phyloP scores from a whole-genome alignment of 2,888 invertebrate genomes.

The Cremastobaeus sp. region DNA sequence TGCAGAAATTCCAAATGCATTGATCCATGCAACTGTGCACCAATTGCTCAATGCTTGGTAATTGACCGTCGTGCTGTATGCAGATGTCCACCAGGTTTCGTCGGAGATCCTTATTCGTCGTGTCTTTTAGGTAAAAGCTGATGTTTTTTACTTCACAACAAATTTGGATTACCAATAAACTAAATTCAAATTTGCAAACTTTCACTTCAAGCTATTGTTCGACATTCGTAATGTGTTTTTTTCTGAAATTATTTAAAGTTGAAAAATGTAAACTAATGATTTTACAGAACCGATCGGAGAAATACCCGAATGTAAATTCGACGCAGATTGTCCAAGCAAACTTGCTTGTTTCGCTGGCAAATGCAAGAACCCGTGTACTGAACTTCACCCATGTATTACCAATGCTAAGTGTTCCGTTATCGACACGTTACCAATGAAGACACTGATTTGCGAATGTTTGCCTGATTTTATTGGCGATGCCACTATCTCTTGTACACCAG shows the following conservation, averaged over 20 bases:
- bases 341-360: slow-evolving; percentile 88
- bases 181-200: too few relatives aligned
- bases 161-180: too few relatives aligned
- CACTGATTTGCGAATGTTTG: slow-evolving; percentile 92
- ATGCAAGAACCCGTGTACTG: slow-evolving; percentile 89
- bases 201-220: too few relatives aligned
- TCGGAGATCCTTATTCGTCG: slow-evolving; percentile 86
- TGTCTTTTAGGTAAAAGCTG: slow-evolving; percentile 82
- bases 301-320: slow-evolving; percentile 85
- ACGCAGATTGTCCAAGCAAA: slow-evolving; percentile 91
- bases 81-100: slow-evolving; percentile 89
- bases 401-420: slow-evolving; percentile 91
- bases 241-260: background rate
- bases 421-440: slow-evolving; percentile 90
- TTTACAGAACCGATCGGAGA: slow-evolving; percentile 79
- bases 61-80: slow-evolving; percentile 87
- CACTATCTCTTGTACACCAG: slow-evolving; percentile 88
- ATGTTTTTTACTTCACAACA: background rate
- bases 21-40: slow-evolving; percentile 92
- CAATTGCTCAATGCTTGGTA: slow-evolving; percentile 87
- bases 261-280: background rate
- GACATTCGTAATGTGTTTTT: slow-evolving; percentile 6
- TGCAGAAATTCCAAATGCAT: slow-evolving; percentile 88
- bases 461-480: slow-evolving; percentile 92
- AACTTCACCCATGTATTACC: slow-evolving; percentile 87